phyloP scores from a whole-genome alignment of 2,888 invertebrate species.

The Gymnocheta viridis region DNA sequence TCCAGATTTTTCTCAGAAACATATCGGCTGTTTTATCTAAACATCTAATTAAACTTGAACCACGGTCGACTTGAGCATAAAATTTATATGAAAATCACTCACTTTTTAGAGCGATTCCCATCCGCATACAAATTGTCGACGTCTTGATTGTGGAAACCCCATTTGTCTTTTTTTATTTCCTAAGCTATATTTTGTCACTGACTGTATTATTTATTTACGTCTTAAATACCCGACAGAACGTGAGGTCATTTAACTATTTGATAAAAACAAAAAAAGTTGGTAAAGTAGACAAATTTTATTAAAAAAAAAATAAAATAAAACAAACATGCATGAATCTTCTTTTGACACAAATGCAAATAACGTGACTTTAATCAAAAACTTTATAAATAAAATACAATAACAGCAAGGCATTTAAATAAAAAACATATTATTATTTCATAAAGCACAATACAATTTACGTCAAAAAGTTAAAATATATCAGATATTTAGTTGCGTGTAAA shows the following conservation, averaged over 20 bases:
- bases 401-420: not conserved
- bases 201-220: slow-evolving; percentile 31
- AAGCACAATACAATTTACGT: not conserved
- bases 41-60: too few species aligned
- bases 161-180: not conserved
- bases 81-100: too few species aligned
- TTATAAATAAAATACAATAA: slow-evolving; percentile 7
- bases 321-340: slow-evolving; percentile 31
- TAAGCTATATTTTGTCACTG: not conserved
- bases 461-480: slow-evolving; percentile 1
- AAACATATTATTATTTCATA: slow-evolving; percentile 5
- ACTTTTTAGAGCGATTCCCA: too few species aligned
- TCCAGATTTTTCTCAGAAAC: too few species aligned
- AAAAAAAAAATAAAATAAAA: slow-evolving; percentile 18
- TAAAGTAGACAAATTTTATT: slow-evolving; percentile 20
- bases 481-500: slow-evolving; percentile 44
- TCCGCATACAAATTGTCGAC: too few species aligned
- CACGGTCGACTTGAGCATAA: too few species aligned
- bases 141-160: not conserved
- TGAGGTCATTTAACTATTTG: slow-evolving; percentile 67
- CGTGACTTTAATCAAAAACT: slow-evolving; percentile 63
- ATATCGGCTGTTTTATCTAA: too few species aligned
- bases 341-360: slow-evolving; percentile 66
- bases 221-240: slow-evolving; percentile 49
- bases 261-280: slow-evolving; percentile 22